These are phyloP conservation scores for Schrankia costaestrigalis DNA, from an alignment of 2,888 invertebrate genomes.

Conservation along the genomic window DNA sequence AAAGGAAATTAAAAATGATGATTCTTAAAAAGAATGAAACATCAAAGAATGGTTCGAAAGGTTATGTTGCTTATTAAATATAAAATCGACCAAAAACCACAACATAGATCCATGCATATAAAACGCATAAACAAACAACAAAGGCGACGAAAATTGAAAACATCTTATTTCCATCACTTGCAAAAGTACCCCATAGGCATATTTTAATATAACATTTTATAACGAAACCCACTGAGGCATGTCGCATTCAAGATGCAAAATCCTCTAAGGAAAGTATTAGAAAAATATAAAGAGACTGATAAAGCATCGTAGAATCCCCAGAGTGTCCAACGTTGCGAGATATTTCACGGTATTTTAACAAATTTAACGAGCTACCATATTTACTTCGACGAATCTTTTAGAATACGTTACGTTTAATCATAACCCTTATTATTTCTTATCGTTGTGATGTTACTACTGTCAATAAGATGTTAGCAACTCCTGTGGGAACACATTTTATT, in stretches of 20 bases:
- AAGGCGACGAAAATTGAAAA: conserved; percentile 5
- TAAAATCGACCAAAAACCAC: too few species aligned
- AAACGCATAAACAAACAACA: background rate
- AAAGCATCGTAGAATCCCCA: conserved; percentile 47
- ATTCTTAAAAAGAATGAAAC: too few species aligned
- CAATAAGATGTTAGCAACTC: conserved; percentile 4
- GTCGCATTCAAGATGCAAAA: conserved; percentile 57
- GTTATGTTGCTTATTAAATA: too few species aligned
- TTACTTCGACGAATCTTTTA: conserved; percentile 62
- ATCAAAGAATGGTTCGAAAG: too few species aligned
- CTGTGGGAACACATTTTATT: conserved; percentile 2
- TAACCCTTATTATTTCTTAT: conserved; percentile 36
- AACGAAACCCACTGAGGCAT: conserved; percentile 51
- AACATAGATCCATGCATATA: too few species aligned
- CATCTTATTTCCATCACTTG: conserved; percentile 19
- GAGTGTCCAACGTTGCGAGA: conserved; percentile 69
- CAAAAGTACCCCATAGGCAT: conserved; percentile 26
- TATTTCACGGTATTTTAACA: conserved; percentile 80
- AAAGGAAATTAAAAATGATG: too few species aligned
- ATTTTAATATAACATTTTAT: conserved; percentile 52
- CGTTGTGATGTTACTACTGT: conserved; percentile 10
- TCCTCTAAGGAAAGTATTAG: conserved; percentile 67
- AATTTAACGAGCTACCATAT: conserved; percentile 76
- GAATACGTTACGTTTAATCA: conserved; percentile 54
- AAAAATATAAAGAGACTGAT: conserved; percentile 61